Evolutionary conservation across 2,113 vertebrate genomes (phyloP), one percentile per base, ranked within the genome.

Genomic region (Melanostigma gelatinosum): DNA sequence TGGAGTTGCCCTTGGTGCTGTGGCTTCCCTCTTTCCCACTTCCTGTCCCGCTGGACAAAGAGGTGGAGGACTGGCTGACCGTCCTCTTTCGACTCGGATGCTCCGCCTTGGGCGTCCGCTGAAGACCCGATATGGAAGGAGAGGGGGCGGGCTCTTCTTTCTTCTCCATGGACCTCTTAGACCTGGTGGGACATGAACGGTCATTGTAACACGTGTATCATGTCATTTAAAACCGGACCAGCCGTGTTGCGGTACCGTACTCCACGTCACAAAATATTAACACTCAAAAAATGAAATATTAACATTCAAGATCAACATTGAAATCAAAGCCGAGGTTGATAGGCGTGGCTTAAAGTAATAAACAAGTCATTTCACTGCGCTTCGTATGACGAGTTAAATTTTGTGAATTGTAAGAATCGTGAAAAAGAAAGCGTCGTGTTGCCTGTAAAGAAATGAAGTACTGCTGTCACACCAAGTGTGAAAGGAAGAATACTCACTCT

Each of bases 131-230:
- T 15, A 96, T 96, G 78, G 96, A 97, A 29, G 98, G 97, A 77
- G 98, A 99, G 0, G 97, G 96, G 3, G 96, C 95, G 2, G 96
- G 95, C 86, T 98, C 97, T 87, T 99, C 99, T 82, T 99, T 98
- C 91, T 98, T 98, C 76, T 96, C 94, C 89, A 92, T 63, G 78
- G 92, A 95, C 79, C 96, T 95, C 85, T 99, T 99, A 6, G 96
- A 96, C 72, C 96, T 97, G 90, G 95, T 95, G 87, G 34, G 34
- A 75, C 10, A 63, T 6, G 5, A 64, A 58, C 50, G 6, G 38
- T 2, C 27, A 61, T 60, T 62, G 6, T 13, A n/a, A 61, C 40
- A 40, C 36, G 20, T 0, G 10, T 3, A 8, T 57, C 2, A 40
- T 15, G 18, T 24, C 11, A 3, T 16, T 32, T 3, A 44, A 64